Base-by-base conservation (phyloP, 2,888 invertebrate species). In the Chromoteleia sp. region DNA sequence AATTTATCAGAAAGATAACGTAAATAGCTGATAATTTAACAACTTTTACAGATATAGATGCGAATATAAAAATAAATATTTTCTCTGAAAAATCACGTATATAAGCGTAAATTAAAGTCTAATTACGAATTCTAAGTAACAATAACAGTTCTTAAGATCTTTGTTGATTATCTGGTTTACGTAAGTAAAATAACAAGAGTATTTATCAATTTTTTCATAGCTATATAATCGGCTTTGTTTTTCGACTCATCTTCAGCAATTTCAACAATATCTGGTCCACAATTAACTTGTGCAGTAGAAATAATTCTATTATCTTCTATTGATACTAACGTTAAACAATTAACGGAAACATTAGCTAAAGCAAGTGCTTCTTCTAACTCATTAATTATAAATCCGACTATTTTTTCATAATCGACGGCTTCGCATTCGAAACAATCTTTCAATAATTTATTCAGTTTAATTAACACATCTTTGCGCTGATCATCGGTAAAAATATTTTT, bases 401-500 rank as follows among this genome's bases (percentile, higher is more conserved):
- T 14, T 12, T 39, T 14, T 5, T 41, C 39, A 36, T 39, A 71
- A 25, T 50, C 50, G 4, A n/a, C 19, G 7, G 29, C 3, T 4
- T 21, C 21, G 21, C 12, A 19, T 8, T 29, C 7, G 5, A 12
- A 45, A 12, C 21, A 19, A 48, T 71, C 50, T 50, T 73, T 33
- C 1, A 74, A 15, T n/a, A 83, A 12, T 0, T 67, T 36, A 2
- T 56, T 1, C n/a, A 88, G 67, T 25, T 85, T 76, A 6, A 52
- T 2, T 2, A 83, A 8, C 0, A 89, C 5, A 2, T 86, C 79
- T 4, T 74, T 25, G 2, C 84, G 78, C 0, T 74, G 43, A 7
- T 86, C 84, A 0, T 70, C 75, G 8, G 75, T 79, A 36, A 86
- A 83, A 25, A 17, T 56, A 19, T 78, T 81, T 61, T 82, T 87